A percentile compares a stretch with the other conserved stretches of the same genome.
These are phyloP conservation scores for Phocoena phocoena DNA, from an alignment of 2,113 vertebrate genomes.

Conservation along the genomic window DNA sequence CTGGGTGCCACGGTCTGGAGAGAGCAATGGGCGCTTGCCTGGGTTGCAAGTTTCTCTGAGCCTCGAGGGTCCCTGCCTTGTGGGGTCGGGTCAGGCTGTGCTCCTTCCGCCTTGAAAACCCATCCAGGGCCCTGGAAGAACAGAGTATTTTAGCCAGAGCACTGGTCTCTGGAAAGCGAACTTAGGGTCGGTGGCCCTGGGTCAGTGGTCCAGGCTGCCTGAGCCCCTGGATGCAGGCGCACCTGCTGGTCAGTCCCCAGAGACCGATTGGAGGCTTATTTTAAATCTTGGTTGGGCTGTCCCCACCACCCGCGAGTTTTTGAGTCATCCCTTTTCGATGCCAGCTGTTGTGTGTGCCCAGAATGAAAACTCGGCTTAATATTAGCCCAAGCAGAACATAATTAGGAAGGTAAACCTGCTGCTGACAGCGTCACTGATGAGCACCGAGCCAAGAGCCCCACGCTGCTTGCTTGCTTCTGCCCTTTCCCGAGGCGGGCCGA, in stretches of 20 bases:
- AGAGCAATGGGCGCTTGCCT: neutral
- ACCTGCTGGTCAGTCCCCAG: neutral
- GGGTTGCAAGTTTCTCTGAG: neutral
- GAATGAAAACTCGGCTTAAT: conserved; percentile 56
- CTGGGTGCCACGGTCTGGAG: neutral
- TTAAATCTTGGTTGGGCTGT: conserved; percentile 21
- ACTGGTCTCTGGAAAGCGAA: neutral
- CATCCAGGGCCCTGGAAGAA: neutral
- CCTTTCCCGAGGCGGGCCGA: neutral
- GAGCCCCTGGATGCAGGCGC: neutral
- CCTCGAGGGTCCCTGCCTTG: neutral
- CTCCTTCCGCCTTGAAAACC: neutral
- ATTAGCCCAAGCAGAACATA: conserved; percentile 47
- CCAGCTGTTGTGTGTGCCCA: conserved; percentile 39
- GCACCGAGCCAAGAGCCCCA: neutral
- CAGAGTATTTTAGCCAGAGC: neutral
- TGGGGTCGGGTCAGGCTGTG: neutral
- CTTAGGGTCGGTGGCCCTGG: neutral
- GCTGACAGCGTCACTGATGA: neutral
- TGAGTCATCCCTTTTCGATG: conserved; percentile 9
- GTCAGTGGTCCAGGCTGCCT: too few relatives aligned
- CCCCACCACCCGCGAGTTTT: neutral
- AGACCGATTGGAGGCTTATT: neutral
- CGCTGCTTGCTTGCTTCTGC: neutral
- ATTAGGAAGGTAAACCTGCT: conserved; percentile 39